These are phyloP conservation scores for Herminia tarsipennalis DNA, from an alignment of 2,888 invertebrate species.

Conservation along the genomic window DNA sequence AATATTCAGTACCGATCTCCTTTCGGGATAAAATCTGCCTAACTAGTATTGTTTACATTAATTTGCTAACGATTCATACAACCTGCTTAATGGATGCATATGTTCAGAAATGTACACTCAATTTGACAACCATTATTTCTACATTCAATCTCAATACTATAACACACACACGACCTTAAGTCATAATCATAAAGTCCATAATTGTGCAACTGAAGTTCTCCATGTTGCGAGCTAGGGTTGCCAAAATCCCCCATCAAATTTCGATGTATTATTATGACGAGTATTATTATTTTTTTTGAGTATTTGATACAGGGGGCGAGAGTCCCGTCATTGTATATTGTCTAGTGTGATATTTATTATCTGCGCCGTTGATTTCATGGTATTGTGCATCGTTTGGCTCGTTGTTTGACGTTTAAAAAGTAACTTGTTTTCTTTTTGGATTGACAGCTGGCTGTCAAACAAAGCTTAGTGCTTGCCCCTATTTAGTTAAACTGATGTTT, in stretches of 20 bases:
- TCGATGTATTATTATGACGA: constrained; percentile 41
- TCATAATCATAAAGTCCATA: constrained; percentile 4
- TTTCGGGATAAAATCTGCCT: constrained; percentile 27
- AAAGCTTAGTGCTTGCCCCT: neutral
- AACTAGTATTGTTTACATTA: constrained; percentile 46
- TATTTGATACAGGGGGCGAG: constrained; percentile 32
- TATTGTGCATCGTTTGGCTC: constrained; percentile 24
- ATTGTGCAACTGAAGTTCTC: neutral
- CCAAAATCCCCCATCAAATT: constrained; percentile 32
- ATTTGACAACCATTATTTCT: constrained; percentile 1
- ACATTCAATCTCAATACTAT: neutral
- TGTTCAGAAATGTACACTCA: constrained; percentile 46
- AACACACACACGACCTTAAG: neutral
- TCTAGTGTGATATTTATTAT: constrained; percentile 38
- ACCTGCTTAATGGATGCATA: constrained; percentile 49
- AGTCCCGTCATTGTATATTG: constrained; percentile 37
- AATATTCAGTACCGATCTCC: constrained; percentile 15
- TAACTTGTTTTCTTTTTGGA: neutral
- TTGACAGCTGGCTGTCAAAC: constrained; percentile 1
- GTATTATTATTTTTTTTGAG: constrained; percentile 30
- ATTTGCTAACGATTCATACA: constrained; percentile 43
- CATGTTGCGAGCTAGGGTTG: neutral
- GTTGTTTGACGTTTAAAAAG: constrained; percentile 15
- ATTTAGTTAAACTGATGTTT: no score
- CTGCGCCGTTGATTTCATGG: constrained; percentile 31